These are phyloP conservation scores for Ellobium chinense DNA, from an alignment of 2,888 invertebrate genomes.

Conservation along the genomic window DNA sequence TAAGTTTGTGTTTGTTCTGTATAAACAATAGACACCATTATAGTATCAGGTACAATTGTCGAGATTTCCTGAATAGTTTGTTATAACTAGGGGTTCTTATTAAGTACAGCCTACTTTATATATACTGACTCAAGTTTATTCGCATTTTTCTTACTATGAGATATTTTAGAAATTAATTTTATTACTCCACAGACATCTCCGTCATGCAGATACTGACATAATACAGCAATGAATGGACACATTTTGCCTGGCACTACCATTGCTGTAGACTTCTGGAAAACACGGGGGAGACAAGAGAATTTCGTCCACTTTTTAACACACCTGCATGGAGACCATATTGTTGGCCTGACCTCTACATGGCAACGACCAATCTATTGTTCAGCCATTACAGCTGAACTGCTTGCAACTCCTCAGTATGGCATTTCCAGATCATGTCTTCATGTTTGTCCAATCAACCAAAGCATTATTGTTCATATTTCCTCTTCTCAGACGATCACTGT, in stretches of 20 bases:
- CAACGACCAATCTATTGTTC: slow-evolving; percentile 76
- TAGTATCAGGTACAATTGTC: too few relatives aligned
- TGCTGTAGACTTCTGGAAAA: slow-evolving; percentile 76
- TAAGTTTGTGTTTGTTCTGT: too few relatives aligned
- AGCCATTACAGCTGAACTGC: slow-evolving; percentile 70
- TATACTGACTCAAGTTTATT: too few relatives aligned
- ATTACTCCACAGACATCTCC: too few relatives aligned
- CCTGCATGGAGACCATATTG: slow-evolving; percentile 78
- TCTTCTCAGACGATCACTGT: slow-evolving; percentile 74
- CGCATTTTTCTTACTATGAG: too few relatives aligned
- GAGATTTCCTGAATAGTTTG: too few relatives aligned
- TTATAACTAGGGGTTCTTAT: too few relatives aligned
- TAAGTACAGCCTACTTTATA: too few relatives aligned
- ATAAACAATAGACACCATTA: too few relatives aligned
- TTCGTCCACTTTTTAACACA: slow-evolving; percentile 78
- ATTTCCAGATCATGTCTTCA: slow-evolving; percentile 61
- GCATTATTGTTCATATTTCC: slow-evolving; percentile 5
- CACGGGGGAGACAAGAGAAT: slow-evolving; percentile 60
- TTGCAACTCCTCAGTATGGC: slow-evolving; percentile 64
- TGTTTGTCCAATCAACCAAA: slow-evolving; percentile 58
- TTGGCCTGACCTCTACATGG: slow-evolving; percentile 78
- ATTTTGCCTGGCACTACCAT: slow-evolving; percentile 76
- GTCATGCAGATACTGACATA: too few relatives aligned
- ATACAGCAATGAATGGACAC: slow-evolving; percentile 77
- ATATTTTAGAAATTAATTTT: too few relatives aligned